These are phyloP conservation scores for Eriosoma lanigerum DNA, from an alignment of 1,140 invertebrate genomes.

Conservation along the genomic window DNA sequence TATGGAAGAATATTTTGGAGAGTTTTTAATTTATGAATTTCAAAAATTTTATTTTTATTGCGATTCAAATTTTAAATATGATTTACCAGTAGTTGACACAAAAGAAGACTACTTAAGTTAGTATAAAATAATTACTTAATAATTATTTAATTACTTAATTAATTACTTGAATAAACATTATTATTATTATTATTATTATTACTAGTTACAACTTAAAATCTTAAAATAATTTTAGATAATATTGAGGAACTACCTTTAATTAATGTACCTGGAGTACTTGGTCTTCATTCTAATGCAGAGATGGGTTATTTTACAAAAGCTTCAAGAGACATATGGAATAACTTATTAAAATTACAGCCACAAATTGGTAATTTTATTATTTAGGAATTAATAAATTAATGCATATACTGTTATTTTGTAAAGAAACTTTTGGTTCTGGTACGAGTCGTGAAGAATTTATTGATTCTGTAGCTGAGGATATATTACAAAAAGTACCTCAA, in stretches of 20 bases:
- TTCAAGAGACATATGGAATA: conserved; percentile 78
- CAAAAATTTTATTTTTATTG: conserved; percentile 86
- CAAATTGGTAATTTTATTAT: conserved; percentile 64
- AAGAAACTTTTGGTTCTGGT: conserved; percentile 58
- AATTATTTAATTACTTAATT: too few species aligned
- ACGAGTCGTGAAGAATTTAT: conserved; percentile 80
- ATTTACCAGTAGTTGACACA: conserved; percentile 70
- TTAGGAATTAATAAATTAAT: background rate
- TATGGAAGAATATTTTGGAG: conserved; percentile 91
- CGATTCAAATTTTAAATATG: conserved; percentile 74
- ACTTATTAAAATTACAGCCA: conserved; percentile 83
- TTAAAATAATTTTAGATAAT: conserved; percentile 52
- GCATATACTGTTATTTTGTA: background rate
- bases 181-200: too few species aligned
- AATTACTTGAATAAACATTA: too few species aligned
- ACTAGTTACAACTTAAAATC: background rate
- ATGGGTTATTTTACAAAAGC: conserved; percentile 72
- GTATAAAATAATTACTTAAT: too few species aligned
- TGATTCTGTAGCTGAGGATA: conserved; percentile 74
- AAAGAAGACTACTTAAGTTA: conserved; percentile 69
- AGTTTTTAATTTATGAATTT: conserved; percentile 86
- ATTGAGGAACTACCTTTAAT: conserved; percentile 73
- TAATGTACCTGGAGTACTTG: conserved; percentile 84
- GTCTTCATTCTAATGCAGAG: conserved; percentile 89
- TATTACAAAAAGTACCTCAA: conserved; percentile 58